Base-by-base conservation (phyloP, 2,113 vertebrate genomes). In the Lophura nycthemera region DNA sequence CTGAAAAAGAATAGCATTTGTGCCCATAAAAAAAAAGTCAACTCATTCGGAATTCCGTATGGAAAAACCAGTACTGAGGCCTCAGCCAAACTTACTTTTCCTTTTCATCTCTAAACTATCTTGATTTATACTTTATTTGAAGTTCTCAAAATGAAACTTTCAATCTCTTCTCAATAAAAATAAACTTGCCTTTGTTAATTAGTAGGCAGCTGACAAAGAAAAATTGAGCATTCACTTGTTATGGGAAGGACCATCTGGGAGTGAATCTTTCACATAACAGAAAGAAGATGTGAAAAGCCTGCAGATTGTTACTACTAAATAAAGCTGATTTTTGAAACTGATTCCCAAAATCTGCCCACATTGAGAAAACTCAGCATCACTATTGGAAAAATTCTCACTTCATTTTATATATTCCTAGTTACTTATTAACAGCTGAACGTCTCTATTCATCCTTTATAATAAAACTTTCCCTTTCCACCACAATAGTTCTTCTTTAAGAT, bases 71-170 rank as follows among this genome's bases (percentile, higher is more conserved):
- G 86, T 25, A 81, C 66, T n/a, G 52, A 95, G 38, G 54, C 27
- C 21, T 48, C 34, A 91, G 75, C 45, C 86, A 92, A 86, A 24
- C 8, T 73, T 85, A 14, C 9, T 97, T 95, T 95, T 59, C 34
- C 20, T 59, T 22, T 48, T 48, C 16, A 45, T 48, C 22, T 48
- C 86, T 71, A 48, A 84, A 69, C 70, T 89, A 76, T 88, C 86
- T 91, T 93, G 95, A 97, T 94, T 94, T 95, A 96, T 92, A 85
- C 47, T 74, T 91, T 77, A 50, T 91, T 94, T 95, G 94, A 96
- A 94, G 88, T 96, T 70, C 72, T 86, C 32, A 79, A 54, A 96
- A 96, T 69, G 79, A 95, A 97, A 88, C 52, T 71, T 89, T 93
- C 90, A 91, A 64, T 63, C 43, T 82, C 83, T 47, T 5, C 72